Conservation (phyloP, 2,888 invertebrate species). For the Bombylius major region DNA sequence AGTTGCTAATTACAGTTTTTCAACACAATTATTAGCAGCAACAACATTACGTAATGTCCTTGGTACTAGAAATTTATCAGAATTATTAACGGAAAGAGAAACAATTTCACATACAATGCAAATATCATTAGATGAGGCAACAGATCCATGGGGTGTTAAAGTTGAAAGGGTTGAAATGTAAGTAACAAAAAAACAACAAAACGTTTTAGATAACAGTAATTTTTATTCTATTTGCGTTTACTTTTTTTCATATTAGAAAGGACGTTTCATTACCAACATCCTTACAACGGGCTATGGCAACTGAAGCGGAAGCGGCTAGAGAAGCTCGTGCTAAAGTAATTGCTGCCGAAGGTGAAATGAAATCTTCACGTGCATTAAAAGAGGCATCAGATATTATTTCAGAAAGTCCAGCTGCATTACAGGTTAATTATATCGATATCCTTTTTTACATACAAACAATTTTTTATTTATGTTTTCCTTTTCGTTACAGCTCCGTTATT, state of each 20-base stretch:
- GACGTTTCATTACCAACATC: conserved; percentile 66
- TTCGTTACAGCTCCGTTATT: conserved; percentile 57
- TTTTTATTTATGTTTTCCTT: neutral
- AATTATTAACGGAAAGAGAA: conserved; percentile 84
- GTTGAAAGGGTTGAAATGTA: conserved; percentile 93
- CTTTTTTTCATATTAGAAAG: conserved; percentile 42
- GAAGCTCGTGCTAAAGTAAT: conserved; percentile 71
- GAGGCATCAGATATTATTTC: conserved; percentile 73
- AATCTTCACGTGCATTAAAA: conserved; percentile 64
- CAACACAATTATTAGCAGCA: conserved; percentile 68
- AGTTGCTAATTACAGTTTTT: conserved; percentile 70
- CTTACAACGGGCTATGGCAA: conserved; percentile 69
- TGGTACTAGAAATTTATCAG: conserved; percentile 82
- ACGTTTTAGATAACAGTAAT: neutral
- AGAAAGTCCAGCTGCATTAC: conserved; percentile 58
- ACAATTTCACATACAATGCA: conserved; percentile 87
- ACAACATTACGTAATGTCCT: conserved; percentile 81
- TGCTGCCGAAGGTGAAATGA: conserved; percentile 75
- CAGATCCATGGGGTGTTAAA: conserved; percentile 84
- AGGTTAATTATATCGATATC: conserved; percentile 17
- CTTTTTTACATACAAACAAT: neutral
- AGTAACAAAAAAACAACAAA: conserved; percentile 19
- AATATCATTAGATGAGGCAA: conserved; percentile 63
- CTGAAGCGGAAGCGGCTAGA: conserved; percentile 67
- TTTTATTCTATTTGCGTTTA: neutral